Percentiles rank a stretch among this genome's conserved stretches.
Conservation (phyloP, 2,113 vertebrate species). For the Anarrhichthys ocellatus region DNA sequence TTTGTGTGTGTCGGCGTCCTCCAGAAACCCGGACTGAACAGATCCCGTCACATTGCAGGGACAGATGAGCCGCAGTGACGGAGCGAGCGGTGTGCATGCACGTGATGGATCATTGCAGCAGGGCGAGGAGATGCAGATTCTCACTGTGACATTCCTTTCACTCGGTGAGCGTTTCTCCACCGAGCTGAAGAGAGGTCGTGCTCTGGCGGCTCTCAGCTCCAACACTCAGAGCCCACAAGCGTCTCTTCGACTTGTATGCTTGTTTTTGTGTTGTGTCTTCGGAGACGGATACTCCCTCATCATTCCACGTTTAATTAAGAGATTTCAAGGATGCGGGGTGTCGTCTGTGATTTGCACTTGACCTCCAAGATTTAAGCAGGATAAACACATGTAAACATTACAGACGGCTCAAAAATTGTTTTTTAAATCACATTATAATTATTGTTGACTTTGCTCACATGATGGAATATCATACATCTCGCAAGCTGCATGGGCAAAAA, state of each 20-base stretch:
- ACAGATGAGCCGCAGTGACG: conserved; percentile 53
- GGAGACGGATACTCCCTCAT: not conserved
- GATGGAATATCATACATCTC: too few relatives aligned
- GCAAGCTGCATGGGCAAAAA: not conserved
- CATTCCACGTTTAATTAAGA: not conserved
- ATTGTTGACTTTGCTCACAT: not conserved
- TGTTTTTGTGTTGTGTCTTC: conserved; percentile 8
- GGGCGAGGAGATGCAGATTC: conserved; percentile 52
- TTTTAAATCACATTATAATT: too few relatives aligned
- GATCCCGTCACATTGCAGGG: conserved; percentile 47
- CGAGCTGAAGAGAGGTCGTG: conserved; percentile 30
- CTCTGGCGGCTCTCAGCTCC: conserved; percentile 29
- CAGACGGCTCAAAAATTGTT: not conserved
- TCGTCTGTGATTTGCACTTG: conserved; percentile 25
- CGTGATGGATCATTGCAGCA: conserved; percentile 63
- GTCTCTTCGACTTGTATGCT: conserved; percentile 1
- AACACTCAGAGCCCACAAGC: not conserved
- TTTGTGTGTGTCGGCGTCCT: conserved; percentile 21
- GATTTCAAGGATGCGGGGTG: not conserved
- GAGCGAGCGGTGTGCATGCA: conserved; percentile 18
- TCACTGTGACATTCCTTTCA: conserved; percentile 45
- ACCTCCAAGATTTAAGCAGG: conserved; percentile 28
- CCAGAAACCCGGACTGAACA: conserved; percentile 18
- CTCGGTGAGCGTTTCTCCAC: conserved; percentile 28
- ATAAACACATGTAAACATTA: conserved; percentile 17